A percentile compares a stretch with the other conserved stretches of the same genome.
These are phyloP conservation scores for Pluvialis apricaria DNA, from an alignment of 2,113 vertebrate genomes.

Conservation along the genomic window DNA sequence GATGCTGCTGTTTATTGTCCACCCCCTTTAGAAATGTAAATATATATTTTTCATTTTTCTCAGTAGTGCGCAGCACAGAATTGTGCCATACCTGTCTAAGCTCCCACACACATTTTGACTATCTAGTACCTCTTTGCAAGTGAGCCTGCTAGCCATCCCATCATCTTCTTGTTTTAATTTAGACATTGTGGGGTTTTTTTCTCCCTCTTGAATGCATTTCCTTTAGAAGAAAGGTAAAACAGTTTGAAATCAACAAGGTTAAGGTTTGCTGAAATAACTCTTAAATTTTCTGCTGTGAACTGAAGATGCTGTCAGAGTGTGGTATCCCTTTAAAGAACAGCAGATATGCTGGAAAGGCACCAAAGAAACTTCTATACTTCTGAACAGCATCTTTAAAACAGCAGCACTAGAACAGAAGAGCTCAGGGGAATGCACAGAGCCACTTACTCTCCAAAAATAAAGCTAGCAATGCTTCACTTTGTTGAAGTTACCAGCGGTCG, in stretches of 20 bases:
- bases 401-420: constrained; percentile 11
- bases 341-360: constrained; percentile 51
- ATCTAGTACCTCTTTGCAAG: background rate
- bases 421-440: constrained; percentile 36
- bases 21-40: background rate
- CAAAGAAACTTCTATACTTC: constrained; percentile 39
- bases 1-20: background rate
- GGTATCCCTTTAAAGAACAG: constrained; percentile 36
- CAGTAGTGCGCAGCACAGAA: background rate
- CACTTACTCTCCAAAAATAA: constrained; percentile 51
- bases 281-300: background rate
- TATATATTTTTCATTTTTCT: background rate
- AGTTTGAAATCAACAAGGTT: constrained; percentile 1
- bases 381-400: constrained; percentile 53
- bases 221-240: background rate
- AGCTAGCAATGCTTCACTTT: constrained; percentile 12
- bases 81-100: background rate
- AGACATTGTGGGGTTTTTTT: background rate
- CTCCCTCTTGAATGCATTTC: background rate
- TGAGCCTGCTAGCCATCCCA: background rate
- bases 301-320: background rate
- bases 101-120: background rate
- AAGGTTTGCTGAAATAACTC: background rate
- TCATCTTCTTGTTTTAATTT: background rate
- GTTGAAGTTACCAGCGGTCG: constrained; percentile 55